Conservation (phyloP, 2,797 vertebrate species). For the Hafferia zeledoni region DNA sequence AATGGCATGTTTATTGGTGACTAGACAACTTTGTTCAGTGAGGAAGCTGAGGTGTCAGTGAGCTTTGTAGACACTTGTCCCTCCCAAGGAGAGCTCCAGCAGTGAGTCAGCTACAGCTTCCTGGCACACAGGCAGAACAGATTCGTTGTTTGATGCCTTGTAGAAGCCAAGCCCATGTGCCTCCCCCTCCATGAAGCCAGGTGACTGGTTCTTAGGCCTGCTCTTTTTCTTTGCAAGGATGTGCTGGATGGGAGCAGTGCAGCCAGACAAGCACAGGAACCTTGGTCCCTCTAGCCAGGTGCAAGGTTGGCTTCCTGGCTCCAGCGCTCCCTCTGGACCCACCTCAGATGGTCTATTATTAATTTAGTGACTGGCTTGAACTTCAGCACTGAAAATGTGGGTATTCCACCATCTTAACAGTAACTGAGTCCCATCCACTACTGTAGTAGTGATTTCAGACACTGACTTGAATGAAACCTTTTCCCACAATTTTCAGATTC, state of each 20-base stretch:
- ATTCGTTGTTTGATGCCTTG: background rate
- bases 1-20: background rate
- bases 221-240: background rate
- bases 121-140: background rate
- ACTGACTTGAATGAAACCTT: background rate
- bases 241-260: background rate
- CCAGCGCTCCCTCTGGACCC: rapidly evolving
- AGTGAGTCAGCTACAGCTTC: background rate
- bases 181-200: background rate
- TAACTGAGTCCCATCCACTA: background rate
- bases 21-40: background rate
- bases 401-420: background rate
- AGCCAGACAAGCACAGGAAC: background rate
- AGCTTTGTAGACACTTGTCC: background rate
- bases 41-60: background rate
- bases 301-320: background rate
- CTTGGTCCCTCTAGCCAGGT: background rate
- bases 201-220: background rate
- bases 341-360: rapidly evolving
- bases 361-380: background rate
- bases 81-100: background rate
- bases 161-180: background rate
- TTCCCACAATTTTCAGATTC: background rate
- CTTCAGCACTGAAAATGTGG: rapidly evolving
- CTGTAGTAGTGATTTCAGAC: background rate